Evolutionary conservation across 2,797 vertebrate genomes (phyloP).

Genomic region (Myiotriccus ornatus): DNA sequence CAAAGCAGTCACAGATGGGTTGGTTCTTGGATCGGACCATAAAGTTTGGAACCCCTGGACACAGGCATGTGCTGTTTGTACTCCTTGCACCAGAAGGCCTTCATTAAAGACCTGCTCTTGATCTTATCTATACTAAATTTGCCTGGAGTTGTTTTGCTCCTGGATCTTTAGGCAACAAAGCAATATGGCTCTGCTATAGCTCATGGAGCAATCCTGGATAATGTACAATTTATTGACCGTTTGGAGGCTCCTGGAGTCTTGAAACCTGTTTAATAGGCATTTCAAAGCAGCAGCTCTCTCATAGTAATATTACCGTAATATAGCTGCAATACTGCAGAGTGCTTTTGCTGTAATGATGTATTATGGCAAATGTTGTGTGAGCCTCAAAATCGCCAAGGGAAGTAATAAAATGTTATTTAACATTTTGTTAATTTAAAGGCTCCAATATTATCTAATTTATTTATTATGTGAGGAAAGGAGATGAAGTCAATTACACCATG

Average conservation of each 20-base stretch:
- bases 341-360: constrained; percentile 64
- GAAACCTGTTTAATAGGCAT: constrained; percentile 38
- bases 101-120: too few species aligned
- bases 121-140: too few species aligned
- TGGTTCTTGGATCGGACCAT: too few species aligned
- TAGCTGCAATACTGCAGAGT: constrained; percentile 49
- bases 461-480: constrained; percentile 55
- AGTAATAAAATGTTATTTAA: constrained; percentile 71
- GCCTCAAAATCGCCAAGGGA: constrained; percentile 55
- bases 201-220: constrained; percentile 25
- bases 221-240: constrained; percentile 34
- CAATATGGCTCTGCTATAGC: not conserved
- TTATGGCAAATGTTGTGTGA: constrained; percentile 47
- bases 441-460: constrained; percentile 59
- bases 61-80: too few species aligned
- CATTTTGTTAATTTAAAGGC: constrained; percentile 72
- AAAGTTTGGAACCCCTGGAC: too few species aligned
- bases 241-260: constrained; percentile 22
- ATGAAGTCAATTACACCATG: constrained; percentile 38
- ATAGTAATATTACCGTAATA: constrained; percentile 58
- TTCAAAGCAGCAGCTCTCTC: constrained; percentile 53
- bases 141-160: too few species aligned
- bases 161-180: not conserved
- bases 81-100: too few species aligned
- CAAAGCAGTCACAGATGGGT: not conserved